Conservation (phyloP, 2,888 invertebrate species). For the Cactoblastis cactorum region DNA sequence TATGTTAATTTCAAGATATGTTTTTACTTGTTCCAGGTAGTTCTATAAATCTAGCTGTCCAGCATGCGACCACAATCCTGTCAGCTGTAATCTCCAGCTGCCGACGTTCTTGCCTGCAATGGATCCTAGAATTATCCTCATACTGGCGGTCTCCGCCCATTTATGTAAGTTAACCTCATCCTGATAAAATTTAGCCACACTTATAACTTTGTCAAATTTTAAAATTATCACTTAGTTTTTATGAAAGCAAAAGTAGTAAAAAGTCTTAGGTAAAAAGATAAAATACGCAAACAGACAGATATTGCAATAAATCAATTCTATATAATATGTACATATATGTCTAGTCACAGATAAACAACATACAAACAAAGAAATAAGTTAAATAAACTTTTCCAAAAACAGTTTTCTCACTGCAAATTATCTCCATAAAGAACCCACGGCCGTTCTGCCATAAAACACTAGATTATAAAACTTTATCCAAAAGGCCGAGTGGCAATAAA, state of each 20-base stretch:
- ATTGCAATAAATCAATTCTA: too few relatives aligned
- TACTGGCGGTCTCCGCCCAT: constrained; percentile 54
- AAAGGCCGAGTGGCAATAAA: constrained; percentile 12
- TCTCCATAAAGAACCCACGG: not conserved
- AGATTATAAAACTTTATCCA: constrained; percentile 10
- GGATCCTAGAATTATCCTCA: constrained; percentile 46
- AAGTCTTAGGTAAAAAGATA: too few relatives aligned
- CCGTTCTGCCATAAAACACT: not conserved
- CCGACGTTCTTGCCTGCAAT: constrained; percentile 31
- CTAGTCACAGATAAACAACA: not conserved
- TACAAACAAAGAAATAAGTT: not conserved
- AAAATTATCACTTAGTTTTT: not conserved
- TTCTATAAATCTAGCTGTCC: constrained; percentile 14
- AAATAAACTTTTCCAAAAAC: not conserved
- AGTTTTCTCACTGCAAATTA: not conserved
- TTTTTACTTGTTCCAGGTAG: constrained; percentile 11
- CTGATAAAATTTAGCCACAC: not conserved
- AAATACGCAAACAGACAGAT: too few relatives aligned
- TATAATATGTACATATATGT: too few relatives aligned
- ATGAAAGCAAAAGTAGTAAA: too few relatives aligned
- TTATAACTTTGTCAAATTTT: not conserved
- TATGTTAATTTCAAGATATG: too few relatives aligned
- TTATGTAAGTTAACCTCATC: constrained; percentile 54
- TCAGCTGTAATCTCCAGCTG: not conserved
- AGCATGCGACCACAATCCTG: constrained; percentile 14